Evolutionary conservation across 2,113 vertebrate species (phyloP).

Genomic region (Amphilophus citrinellus): DNA sequence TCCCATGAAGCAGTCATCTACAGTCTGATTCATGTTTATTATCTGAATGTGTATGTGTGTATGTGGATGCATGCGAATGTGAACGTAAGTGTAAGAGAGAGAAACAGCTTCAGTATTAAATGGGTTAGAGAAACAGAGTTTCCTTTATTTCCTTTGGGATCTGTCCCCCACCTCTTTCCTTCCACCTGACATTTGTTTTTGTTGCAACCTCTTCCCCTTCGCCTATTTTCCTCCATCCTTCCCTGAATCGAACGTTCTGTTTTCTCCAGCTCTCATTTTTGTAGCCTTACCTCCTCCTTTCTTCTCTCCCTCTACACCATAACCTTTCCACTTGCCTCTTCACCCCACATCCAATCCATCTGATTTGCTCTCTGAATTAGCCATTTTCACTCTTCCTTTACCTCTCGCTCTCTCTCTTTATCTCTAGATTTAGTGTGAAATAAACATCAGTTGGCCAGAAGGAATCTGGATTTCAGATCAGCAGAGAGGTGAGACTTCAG

Average conservation of each 20-base stretch:
- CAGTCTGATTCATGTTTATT: slow-evolving; percentile 59
- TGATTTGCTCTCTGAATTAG: not conserved
- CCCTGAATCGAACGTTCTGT: not conserved
- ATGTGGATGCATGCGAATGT: not conserved
- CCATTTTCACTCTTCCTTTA: not conserved
- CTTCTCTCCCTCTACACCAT: not conserved
- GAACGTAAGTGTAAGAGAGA: not conserved
- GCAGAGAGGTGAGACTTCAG: slow-evolving; percentile 33
- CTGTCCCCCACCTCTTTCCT: not conserved
- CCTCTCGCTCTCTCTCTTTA: not conserved
- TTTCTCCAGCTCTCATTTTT: not conserved
- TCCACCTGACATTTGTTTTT: slow-evolving; percentile 15
- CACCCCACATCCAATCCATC: slow-evolving; percentile 3
- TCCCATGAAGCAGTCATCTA: slow-evolving; percentile 55
- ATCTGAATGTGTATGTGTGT: slow-evolving; percentile 29
- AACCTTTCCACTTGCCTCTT: slow-evolving; percentile 3
- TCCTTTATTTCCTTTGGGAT: slow-evolving; percentile 53
- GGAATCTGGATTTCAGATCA: slow-evolving; percentile 38
- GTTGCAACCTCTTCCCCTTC: not conserved
- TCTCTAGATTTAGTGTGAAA: slow-evolving; percentile 16
- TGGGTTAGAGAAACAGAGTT: slow-evolving; percentile 30
- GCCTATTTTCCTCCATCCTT: not conserved
- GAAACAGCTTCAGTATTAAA: slow-evolving; percentile 11
- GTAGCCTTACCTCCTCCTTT: not conserved
- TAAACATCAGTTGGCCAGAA: slow-evolving; percentile 37